Base-by-base conservation (phyloP, 1,140 invertebrate species). In the Macrobrachium nipponense region DNA sequence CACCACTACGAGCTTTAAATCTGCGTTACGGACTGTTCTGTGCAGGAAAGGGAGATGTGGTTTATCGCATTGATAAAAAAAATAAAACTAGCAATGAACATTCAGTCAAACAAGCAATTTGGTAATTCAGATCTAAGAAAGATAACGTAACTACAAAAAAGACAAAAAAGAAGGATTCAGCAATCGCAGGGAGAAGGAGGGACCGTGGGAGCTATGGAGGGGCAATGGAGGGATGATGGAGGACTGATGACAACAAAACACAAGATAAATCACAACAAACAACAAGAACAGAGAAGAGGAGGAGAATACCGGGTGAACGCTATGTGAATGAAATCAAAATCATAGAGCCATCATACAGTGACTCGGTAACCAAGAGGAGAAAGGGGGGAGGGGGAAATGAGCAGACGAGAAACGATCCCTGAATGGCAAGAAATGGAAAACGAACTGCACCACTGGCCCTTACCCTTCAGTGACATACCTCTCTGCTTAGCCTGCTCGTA, bases 401-500 rank as follows among this genome's bases (percentile, higher is more conserved):
- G 43, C 20, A 14, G 10, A 62, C n/a, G 15, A 15, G 59, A 36
- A 0, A 44, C 73, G 10, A 59, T 27, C 43, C 43, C 5, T n/a
- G 44, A 61, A 68, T 68, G 17, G 58, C 60, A 66, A 36, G 68
- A 43, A 58, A 62, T 66, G 36, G n/a, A 43, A 58, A 70, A 64
- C 23, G 14, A 59, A 73, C 27, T 64, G 15, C 12, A n/a, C 44
- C 23, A 51, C 14, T n/a, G 68, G 61, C 23, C 61, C 84, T 86
- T 86, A 86, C 84, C 84, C 84, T 86, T 86, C 5, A 86, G 70
- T 20, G 86, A 80, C 88, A 88, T 86, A 87, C 89, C 89, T 81
- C 89, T 87, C 81, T 89, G 87, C 83, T 97, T 97, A 59, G 97
- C 97, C 27, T 97, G 95, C 91, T 99, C 96, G 92, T 99, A 99